A percentile compares a stretch with the other conserved stretches of the same genome.
Conservation (phyloP, 2,113 vertebrate species). For the Sciurus niger region DNA sequence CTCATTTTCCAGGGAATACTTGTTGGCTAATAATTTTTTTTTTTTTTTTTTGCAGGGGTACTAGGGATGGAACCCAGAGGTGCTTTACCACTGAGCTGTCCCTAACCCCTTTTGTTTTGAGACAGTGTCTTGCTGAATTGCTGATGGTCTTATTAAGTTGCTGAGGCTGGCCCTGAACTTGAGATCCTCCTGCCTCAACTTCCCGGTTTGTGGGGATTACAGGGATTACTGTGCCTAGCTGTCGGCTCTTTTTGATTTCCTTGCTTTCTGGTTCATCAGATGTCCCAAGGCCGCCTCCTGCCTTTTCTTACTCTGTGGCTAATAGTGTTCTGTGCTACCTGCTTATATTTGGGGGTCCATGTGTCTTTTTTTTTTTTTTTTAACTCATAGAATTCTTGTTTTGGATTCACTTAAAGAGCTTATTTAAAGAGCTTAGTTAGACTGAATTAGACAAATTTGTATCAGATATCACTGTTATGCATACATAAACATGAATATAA, state of each 20-base stretch:
- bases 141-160: too few species aligned
- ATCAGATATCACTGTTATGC: neutral
- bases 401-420: neutral
- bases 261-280: neutral
- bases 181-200: too few species aligned
- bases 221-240: neutral
- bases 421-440: neutral
- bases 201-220: too few species aligned
- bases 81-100: too few species aligned
- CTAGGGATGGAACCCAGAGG: too few species aligned
- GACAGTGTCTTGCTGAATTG: too few species aligned
- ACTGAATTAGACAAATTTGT: neutral
- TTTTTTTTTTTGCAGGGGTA: too few species aligned
- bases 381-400: neutral
- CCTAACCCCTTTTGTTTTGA: too few species aligned
- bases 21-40: neutral
- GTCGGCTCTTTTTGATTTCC: neutral
- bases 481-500: neutral
- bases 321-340: neutral
- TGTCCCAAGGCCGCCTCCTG: neutral
- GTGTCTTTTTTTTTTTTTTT: slow-evolving; percentile 19
- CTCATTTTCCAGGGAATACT: neutral
- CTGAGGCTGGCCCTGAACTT: too few species aligned
- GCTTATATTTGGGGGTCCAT: neutral
- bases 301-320: neutral